Conservation (phyloP, 1,140 invertebrate genomes). For the Lepeophtheirus salmonis region DNA sequence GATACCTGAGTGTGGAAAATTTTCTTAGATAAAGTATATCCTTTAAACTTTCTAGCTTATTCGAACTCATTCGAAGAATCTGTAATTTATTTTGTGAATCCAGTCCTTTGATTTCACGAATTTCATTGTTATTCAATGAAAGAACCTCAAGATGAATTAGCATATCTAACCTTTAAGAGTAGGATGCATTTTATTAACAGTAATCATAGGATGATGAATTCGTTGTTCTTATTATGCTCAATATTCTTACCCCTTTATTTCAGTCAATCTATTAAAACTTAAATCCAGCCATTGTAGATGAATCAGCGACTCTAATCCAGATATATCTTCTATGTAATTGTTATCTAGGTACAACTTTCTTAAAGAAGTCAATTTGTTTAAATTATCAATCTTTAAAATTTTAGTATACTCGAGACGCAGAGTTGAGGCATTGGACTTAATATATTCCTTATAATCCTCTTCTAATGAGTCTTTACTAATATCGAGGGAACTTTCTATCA, state of each 20-base stretch:
- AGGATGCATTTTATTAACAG: too few species aligned
- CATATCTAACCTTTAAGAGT: neutral
- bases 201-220: too few species aligned
- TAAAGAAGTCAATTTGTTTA: neutral
- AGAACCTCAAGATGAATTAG: neutral
- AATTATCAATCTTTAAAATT: conserved; percentile 9
- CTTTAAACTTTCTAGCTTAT: neutral
- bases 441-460: neutral
- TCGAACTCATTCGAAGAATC: neutral
- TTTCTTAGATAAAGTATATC: neutral
- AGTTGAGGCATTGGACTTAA: neutral
- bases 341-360: conserved; percentile 6
- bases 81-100: neutral
- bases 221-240: too few species aligned
- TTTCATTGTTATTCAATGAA: neutral
- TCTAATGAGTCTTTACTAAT: neutral
- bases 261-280: conserved; percentile 1
- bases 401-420: neutral
- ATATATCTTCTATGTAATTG: conserved; percentile 9
- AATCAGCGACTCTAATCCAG: conserved; percentile 3
- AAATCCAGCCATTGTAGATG: conserved; percentile 12
- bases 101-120: neutral
- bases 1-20: neutral
- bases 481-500: neutral
- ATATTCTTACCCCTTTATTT: conserved; percentile 6